These are phyloP conservation scores for Aegithalos caudatus DNA, from an alignment of 2,113 vertebrate genomes.

Conservation along the genomic window DNA sequence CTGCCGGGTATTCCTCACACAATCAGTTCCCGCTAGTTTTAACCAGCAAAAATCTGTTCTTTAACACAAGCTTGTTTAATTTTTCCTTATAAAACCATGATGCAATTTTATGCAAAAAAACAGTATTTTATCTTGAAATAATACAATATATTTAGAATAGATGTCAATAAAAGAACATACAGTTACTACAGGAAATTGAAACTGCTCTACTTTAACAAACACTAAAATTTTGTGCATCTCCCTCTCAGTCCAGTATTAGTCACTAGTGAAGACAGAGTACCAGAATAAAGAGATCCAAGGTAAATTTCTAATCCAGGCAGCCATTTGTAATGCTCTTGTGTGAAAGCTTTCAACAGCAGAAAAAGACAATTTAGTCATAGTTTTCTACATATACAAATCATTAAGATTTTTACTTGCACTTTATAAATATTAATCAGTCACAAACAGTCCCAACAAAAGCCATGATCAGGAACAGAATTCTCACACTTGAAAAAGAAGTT, in stretches of 20 bases:
- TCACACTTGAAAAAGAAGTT: background rate
- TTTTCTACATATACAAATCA: background rate
- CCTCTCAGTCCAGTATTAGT: background rate
- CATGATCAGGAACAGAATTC: constrained; percentile 30
- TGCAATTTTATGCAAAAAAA: background rate
- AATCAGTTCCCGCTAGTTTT: background rate
- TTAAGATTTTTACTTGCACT: constrained; percentile 12
- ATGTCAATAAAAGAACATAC: background rate
- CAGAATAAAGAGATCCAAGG: background rate
- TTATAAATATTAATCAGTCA: background rate
- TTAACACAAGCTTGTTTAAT: background rate
- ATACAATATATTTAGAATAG: background rate
- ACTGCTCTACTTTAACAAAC: background rate
- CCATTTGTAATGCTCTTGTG: background rate
- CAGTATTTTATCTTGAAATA: background rate
- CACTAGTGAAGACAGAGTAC: background rate
- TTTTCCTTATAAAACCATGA: background rate
- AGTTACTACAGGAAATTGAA: background rate
- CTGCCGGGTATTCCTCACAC: background rate
- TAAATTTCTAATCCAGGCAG: background rate
- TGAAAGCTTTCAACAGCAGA: background rate
- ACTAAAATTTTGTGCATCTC: background rate
- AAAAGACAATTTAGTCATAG: background rate
- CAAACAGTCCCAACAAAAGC: background rate
- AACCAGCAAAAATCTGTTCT: background rate